Conservation (phyloP, 2,797 vertebrate genomes). For the Neoniphon sammara region DNA sequence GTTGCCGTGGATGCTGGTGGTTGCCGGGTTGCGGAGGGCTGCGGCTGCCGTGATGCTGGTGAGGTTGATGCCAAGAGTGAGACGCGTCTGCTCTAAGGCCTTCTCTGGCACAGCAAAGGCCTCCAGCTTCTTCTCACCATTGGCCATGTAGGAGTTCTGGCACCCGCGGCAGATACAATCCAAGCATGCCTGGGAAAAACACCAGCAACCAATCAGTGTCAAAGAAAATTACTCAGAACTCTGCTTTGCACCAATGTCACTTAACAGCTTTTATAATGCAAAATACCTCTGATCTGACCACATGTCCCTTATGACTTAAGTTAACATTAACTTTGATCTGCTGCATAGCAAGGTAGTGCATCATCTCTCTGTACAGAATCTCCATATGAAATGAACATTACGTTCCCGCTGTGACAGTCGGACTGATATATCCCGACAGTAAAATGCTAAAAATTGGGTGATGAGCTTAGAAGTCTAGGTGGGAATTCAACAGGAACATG, state of each 20-base stretch:
- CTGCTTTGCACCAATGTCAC: neutral
- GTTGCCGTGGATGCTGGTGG: constrained; percentile 89
- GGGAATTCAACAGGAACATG: too few species aligned
- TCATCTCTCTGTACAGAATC: too few species aligned
- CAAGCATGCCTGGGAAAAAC: constrained; percentile 87
- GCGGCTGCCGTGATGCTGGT: constrained; percentile 91
- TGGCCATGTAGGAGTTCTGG: constrained; percentile 99
- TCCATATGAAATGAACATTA: too few species aligned
- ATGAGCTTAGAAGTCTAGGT: too few species aligned
- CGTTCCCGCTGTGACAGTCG: too few species aligned
- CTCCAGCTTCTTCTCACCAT: constrained; percentile 99
- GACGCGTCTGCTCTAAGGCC: constrained; percentile 98
- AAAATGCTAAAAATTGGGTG: too few species aligned
- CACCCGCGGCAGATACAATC: constrained; percentile 99
- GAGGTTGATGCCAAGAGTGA: constrained; percentile 99
- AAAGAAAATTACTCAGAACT: neutral
- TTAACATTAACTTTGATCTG: too few species aligned
- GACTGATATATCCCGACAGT: too few species aligned
- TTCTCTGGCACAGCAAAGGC: constrained; percentile 99
- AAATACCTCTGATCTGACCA: neutral
- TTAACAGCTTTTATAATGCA: neutral
- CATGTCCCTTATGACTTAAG: neutral
- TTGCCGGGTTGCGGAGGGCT: constrained; percentile 87
- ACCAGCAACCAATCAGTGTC: neutral
- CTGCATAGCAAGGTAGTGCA: too few species aligned